Evolutionary conservation across 1,140 invertebrate species (phyloP).

Genomic region (Heterodera schachtii): DNA sequence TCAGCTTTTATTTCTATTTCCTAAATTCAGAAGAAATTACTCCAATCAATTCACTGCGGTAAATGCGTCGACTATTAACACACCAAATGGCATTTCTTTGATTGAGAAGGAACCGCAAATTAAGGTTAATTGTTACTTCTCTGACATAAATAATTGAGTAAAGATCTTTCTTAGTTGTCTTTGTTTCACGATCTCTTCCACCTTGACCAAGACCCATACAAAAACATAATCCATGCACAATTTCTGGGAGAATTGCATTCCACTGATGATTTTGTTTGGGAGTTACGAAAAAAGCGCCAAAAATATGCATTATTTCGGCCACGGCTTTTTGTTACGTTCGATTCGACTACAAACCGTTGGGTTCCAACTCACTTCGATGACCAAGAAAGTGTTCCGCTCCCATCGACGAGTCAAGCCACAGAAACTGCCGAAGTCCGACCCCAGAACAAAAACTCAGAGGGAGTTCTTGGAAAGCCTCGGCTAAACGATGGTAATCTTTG

Average conservation of each 20-base stretch:
- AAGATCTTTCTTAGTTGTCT: not conserved
- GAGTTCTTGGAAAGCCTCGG: not conserved
- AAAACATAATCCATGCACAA: not conserved
- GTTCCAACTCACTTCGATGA: slow-evolving; percentile 8
- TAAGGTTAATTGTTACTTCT: not conserved
- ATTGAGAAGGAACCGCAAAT: not conserved
- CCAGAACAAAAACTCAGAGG: not conserved
- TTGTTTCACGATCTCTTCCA: slow-evolving; percentile 2
- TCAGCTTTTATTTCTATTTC: too few species aligned
- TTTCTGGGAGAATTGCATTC: slow-evolving; percentile 7
- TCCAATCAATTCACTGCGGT: not conserved
- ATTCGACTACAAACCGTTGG: not conserved
- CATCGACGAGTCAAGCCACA: not conserved
- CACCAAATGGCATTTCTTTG: not conserved
- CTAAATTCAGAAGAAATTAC: not conserved
- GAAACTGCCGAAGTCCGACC: not conserved
- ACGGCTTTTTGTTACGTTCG: slow-evolving; percentile 3
- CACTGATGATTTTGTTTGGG: not conserved
- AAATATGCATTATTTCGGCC: not conserved
- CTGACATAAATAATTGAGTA: not conserved
- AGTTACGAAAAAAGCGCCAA: not conserved
- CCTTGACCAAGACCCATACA: slow-evolving; percentile 11
- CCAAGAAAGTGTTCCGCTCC: not conserved
- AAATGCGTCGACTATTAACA: not conserved
- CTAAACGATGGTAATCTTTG: not conserved